Evolutionary conservation across 2,888 invertebrate genomes (phyloP), one percentile per base, ranked within the genome.

Genomic region (Kryphioiulus occultus): DNA sequence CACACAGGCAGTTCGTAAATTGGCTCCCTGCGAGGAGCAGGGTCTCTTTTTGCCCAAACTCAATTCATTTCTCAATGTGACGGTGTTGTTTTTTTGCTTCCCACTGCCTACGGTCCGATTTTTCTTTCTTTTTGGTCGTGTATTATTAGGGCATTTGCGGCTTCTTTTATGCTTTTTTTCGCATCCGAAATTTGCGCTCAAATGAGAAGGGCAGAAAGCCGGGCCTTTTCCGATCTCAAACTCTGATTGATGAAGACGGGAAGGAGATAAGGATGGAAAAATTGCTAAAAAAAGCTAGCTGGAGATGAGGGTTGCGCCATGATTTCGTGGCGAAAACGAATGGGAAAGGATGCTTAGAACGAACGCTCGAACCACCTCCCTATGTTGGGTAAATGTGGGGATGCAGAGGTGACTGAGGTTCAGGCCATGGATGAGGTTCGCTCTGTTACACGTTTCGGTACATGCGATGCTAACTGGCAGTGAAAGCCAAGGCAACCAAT

Each of bases 201-300:
- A 84, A 84, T 84, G 84, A 84, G 84, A 84, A 84, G 84, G 84
- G 35, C 84, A 84, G 84, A 68, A 68, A 84, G 84, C 7, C 84
- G 35, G 19, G 42, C 42, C 22, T 84, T 84, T 84, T 84, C 42
- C 84, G 84, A 84, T 84, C 84, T 84, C 39, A 42, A 84, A 39
- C 84, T 84, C 84, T 84, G 84, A 84, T 84, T 84, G 84, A 84
- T 84, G 84, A 84, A 42, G 84, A 84, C 39, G 84, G 42, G 84
- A 84, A 84, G 84, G 68, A 39, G 84, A 84, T 84, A 84, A 84
- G 84, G 84, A 39, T 68, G 68, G 68, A 68, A 68, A 68, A 68
- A 68, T 68, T 68, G 68, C 68, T 68, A 26, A 68, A 68, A 68
- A 68, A 68, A 68, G 10, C 12, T 26, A 22, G 1, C 5, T 26